Percentiles rank a stretch among this genome's conserved stretches.
Conservation (phyloP, 2,888 invertebrate genomes). For the Tipula unca region DNA sequence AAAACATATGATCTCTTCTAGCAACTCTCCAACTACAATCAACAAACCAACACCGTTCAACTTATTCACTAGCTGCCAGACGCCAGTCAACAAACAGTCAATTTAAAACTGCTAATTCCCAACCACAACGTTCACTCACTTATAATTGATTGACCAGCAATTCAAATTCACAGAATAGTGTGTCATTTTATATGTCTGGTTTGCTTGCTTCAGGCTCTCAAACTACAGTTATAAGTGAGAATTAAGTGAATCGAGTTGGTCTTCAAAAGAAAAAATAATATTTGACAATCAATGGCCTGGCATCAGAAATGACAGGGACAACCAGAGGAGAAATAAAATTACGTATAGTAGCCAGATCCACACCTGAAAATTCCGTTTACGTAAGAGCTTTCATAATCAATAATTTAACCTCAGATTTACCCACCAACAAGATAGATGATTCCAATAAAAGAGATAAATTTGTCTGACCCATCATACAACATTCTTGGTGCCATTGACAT, state of each 20-base stretch:
- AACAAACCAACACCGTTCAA: neutral
- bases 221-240: neutral
- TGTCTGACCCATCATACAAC: too few species aligned
- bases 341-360: neutral
- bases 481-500: too few species aligned
- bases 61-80: neutral
- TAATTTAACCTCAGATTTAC: too few species aligned
- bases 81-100: neutral
- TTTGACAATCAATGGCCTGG: neutral
- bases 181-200: neutral
- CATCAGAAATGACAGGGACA: neutral
- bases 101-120: neutral
- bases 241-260: neutral
- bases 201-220: neutral
- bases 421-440: too few species aligned
- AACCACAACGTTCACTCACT: neutral
- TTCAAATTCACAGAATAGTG: neutral
- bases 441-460: too few species aligned
- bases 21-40: neutral
- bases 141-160: neutral
- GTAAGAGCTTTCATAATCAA: too few species aligned
- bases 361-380: neutral
- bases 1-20: neutral
- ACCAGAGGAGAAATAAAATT: neutral
- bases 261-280: neutral